phyloP scores from a whole-genome alignment of 2,797 vertebrate species.

The Hemitrygon akajei region DNA sequence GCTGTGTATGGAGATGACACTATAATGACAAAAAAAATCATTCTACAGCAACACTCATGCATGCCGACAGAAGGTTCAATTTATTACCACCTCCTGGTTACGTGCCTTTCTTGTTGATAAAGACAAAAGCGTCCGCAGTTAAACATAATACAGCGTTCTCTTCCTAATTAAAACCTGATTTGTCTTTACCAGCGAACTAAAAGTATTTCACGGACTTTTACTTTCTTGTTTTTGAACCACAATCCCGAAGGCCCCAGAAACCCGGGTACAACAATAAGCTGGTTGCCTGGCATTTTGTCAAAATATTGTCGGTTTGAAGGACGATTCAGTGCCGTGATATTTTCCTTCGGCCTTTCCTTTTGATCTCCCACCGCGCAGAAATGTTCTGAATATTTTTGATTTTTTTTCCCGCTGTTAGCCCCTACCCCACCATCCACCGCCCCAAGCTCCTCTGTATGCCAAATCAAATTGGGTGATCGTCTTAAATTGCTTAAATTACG shows the following conservation, averaged over 20 bases:
- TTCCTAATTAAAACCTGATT: background rate
- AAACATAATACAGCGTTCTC: background rate
- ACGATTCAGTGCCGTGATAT: background rate
- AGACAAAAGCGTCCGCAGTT: background rate
- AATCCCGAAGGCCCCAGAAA: background rate
- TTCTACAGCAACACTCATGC: background rate
- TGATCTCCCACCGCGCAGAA: background rate
- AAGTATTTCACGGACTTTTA: background rate
- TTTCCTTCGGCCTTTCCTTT: background rate
- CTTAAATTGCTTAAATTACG: background rate
- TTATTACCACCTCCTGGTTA: conserved; percentile 1
- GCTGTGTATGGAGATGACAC: conserved; percentile 12
- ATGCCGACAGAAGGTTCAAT: conserved; percentile 18
- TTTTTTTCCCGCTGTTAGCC: too few relatives aligned
- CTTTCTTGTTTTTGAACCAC: background rate
- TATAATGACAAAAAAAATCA: background rate
- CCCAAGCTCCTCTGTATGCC: too few relatives aligned
- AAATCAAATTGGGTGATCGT: background rate
- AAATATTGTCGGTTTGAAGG: background rate
- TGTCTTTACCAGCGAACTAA: background rate
- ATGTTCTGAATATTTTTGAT: background rate
- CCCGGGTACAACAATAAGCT: background rate
- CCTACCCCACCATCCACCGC: too few relatives aligned
- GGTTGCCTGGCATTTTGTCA: background rate
- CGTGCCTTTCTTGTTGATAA: background rate